Base-by-base conservation (phyloP, 2,113 vertebrate genomes). In the Apteryx mantelli region DNA sequence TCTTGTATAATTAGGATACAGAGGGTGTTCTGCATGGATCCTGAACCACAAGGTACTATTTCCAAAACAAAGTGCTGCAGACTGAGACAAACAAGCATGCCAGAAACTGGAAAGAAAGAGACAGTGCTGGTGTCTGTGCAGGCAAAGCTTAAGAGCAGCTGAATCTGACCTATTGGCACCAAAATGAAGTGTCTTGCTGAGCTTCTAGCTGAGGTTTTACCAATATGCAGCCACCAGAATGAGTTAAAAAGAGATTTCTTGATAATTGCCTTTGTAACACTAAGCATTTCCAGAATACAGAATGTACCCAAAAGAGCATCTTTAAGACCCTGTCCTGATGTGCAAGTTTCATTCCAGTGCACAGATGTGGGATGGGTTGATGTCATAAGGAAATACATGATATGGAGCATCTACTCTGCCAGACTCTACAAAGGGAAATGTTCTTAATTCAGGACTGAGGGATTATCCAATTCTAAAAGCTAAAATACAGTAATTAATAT, bases 401-500 rank as follows among this genome's bases (percentile, higher is more conserved):
- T 79, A 66, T 2, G 3, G 58, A 65, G 22, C 50, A 24, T 58
- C n/a, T 80, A 3, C 9, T 66, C 61, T 89, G 70, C 78, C 94
- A 96, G 74, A 92, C 8, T 89, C 56, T 89, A 78, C 36, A 91
- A 88, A 89, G 63, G 5, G 58, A 91, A 22, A 86, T 90, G 82
- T 91, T 96, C 74, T 96, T 93, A 85, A 85, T 87, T 89, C 86
- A 74, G 32, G 34, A 77, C 53, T 91, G 58, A 82, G 89, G 70
- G 24, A 91, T 88, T 87, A 82, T 77, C 58, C 74, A 79, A 25
- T 85, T 87, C 32, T 91, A 87, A 93, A 55, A 82, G 66, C 34
- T 92, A 70, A 95, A 93, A 89, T 44, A 86, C 61, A 94, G 58
- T 88, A 91, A 96, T 87, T 91, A 89, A 24, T 87, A 84, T 95